A percentile compares a stretch with the other conserved stretches of the same genome.
These are phyloP conservation scores for Pachycephus smyrnensis DNA, from an alignment of 2,888 invertebrate genomes.

Conservation along the genomic window DNA sequence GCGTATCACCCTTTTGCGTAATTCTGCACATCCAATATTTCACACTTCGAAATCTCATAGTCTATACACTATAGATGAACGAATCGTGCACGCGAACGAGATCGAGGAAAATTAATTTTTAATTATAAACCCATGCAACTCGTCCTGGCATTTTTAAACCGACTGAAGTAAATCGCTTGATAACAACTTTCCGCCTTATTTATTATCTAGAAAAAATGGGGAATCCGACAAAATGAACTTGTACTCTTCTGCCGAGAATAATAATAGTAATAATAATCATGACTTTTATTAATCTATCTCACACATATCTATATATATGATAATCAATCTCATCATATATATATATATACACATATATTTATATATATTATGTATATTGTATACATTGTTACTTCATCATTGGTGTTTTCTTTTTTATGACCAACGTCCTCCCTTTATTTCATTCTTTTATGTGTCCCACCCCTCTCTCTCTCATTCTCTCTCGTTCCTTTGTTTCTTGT, in stretches of 20 bases:
- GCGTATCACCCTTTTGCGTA: neutral
- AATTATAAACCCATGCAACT: neutral
- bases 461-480: neutral
- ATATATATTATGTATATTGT: slow-evolving; percentile 55
- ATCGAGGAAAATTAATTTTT: neutral
- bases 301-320: slow-evolving; percentile 53
- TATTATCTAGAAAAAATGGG: neutral
- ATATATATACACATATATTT: slow-evolving; percentile 39
- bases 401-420: slow-evolving; percentile 34
- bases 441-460: neutral
- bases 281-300: slow-evolving; percentile 60
- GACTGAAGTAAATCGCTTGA: neutral
- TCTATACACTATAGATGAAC: neutral
- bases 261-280: slow-evolving; percentile 44
- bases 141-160: neutral
- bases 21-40: neutral
- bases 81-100: neutral
- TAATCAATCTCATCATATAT: slow-evolving; percentile 22
- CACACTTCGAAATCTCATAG: neutral
- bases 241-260: neutral
- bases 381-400: slow-evolving; percentile 49
- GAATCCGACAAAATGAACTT: neutral
- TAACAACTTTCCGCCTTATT: neutral
- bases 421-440: neutral
- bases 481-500: neutral